These are phyloP conservation scores for Mesochorus sp. DNA, from an alignment of 2,888 invertebrate genomes.

Conservation along the genomic window DNA sequence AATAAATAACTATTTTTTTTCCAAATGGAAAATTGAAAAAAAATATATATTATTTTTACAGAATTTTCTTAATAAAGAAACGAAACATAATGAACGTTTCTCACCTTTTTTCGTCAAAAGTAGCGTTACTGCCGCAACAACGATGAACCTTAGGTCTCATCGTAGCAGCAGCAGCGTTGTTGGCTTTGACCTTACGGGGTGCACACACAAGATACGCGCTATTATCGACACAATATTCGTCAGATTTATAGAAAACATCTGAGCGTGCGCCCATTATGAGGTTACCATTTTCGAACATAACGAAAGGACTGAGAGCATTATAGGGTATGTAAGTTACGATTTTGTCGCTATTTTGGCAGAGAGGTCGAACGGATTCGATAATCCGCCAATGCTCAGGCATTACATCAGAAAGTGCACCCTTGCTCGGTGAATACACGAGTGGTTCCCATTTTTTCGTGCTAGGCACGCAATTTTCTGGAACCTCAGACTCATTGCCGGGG, in stretches of 20 bases:
- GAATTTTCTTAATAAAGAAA: no score
- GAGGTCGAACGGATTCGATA: slow-evolving; percentile 75
- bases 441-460: slow-evolving; percentile 83
- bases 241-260: slow-evolving; percentile 82
- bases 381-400: slow-evolving; percentile 84
- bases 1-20: no score
- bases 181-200: slow-evolving; percentile 76
- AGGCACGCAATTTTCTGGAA: no score
- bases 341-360: slow-evolving; percentile 79
- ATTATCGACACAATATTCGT: slow-evolving; percentile 88
- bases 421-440: slow-evolving; percentile 84
- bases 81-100: slow-evolving; percentile 78
- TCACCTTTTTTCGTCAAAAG: slow-evolving; percentile 84
- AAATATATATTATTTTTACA: no score
- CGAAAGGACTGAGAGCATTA: slow-evolving; percentile 78
- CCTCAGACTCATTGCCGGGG: no score
- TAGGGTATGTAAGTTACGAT: slow-evolving; percentile 75
- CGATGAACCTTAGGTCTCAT: slow-evolving; percentile 83
- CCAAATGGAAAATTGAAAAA: no score
- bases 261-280: slow-evolving; percentile 84
- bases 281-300: slow-evolving; percentile 87
- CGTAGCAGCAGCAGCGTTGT: slow-evolving; percentile 76
- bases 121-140: slow-evolving; percentile 88
- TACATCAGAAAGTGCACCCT: slow-evolving; percentile 80
- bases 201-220: slow-evolving; percentile 86